Conservation (phyloP, 2,888 invertebrate genomes). For the Scelioninae gen. 1 region DNA sequence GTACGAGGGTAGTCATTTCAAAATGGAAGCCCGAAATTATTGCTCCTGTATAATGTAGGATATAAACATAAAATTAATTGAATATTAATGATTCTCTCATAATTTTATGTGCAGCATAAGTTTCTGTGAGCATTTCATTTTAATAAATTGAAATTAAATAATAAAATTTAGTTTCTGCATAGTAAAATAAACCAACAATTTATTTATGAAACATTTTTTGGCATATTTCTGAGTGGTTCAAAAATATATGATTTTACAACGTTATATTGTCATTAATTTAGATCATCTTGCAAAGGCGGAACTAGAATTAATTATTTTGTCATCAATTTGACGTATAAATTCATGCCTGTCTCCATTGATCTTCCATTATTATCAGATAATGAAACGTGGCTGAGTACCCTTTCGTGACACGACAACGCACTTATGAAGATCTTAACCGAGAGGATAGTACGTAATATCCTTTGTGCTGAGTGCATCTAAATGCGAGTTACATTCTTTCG, state of each 20-base stretch:
- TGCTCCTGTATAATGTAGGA: no score
- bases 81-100: no score
- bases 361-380: constrained; percentile 63
- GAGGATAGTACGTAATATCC: constrained; percentile 58
- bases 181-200: no score
- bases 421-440: constrained; percentile 74
- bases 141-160: no score
- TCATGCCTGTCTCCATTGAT: constrained; percentile 39
- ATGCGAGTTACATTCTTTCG: constrained; percentile 19
- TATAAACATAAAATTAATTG: no score
- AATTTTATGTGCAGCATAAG: no score
- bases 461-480: constrained; percentile 35
- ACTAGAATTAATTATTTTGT: constrained; percentile 24
- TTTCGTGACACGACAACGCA: constrained; percentile 81
- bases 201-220: no score
- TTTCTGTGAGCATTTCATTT: no score
- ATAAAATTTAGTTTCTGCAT: no score
- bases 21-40: no score
- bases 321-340: constrained; percentile 46
- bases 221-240: no score
- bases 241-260: neutral
- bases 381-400: constrained; percentile 64
- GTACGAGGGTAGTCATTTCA: no score
- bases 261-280: neutral
- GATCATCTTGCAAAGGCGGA: neutral